Conservation (phyloP, 1,140 invertebrate genomes). For the Drosophila athabasca region DNA sequence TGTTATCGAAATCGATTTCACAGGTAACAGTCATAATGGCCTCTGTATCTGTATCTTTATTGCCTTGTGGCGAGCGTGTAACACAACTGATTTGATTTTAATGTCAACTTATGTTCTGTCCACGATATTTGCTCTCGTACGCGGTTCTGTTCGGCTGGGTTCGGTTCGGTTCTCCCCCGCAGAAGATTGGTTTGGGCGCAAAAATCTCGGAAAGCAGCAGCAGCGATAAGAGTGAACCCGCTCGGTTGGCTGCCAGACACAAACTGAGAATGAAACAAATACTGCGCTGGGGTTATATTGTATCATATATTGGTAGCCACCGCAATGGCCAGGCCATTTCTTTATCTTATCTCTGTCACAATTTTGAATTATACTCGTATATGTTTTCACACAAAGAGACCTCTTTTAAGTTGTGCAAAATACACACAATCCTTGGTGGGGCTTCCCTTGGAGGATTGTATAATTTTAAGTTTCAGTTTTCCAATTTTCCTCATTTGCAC, state of each 20-base stretch:
- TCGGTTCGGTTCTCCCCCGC: conserved; percentile 8
- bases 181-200: conserved; percentile 17
- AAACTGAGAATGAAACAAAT: conserved; percentile 65
- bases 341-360: conserved; percentile 68
- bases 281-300: conserved; percentile 30
- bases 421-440: conserved; percentile 1
- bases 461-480: not conserved
- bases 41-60: conserved; percentile 15
- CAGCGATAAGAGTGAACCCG: conserved; percentile 22
- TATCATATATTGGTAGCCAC: conserved; percentile 11
- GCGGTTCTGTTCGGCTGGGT: conserved; percentile 1
- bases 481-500: not conserved
- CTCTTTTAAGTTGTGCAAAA: conserved; percentile 4
- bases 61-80: conserved; percentile 36
- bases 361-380: conserved; percentile 28
- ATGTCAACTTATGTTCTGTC: conserved; percentile 16
- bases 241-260: conserved; percentile 46
- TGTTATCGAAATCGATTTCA: conserved; percentile 84
- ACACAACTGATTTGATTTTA: conserved; percentile 63
- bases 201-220: not conserved
- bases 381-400: conserved; percentile 6
- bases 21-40: conserved; percentile 67
- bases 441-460: not conserved
- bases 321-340: conserved; percentile 23
- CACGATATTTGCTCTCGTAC: conserved; percentile 25